Evolutionary conservation across 2,888 invertebrate species (phyloP).

Genomic region (Pegoplata infirma): DNA sequence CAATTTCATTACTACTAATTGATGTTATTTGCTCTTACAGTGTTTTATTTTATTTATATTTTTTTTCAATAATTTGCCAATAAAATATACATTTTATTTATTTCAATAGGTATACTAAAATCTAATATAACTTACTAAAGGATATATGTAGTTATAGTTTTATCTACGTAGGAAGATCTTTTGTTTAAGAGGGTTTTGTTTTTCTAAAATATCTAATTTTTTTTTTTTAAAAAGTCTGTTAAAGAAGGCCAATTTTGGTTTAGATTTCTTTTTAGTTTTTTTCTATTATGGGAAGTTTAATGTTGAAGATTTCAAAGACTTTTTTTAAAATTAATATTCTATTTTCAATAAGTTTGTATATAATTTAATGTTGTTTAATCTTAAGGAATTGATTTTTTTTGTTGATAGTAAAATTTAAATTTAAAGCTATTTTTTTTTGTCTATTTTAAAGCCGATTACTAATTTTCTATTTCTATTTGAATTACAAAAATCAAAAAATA

Average conservation of each 20-base stretch:
- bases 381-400: background rate
- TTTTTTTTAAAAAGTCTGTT: constrained; percentile 38
- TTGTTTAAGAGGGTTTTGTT: background rate
- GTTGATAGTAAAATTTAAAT: background rate
- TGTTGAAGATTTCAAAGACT: constrained; percentile 5
- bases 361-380: background rate
- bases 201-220: constrained; percentile 1
- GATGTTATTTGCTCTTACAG: constrained; percentile 60
- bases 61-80: background rate
- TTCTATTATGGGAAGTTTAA: background rate
- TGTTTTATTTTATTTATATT: constrained; percentile 27
- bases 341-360: background rate
- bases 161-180: constrained; percentile 39
- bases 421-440: constrained; percentile 14
- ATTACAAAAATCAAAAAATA: background rate
- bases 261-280: constrained; percentile 13
- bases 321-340: background rate
- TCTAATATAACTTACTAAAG: background rate
- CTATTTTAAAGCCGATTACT: background rate
- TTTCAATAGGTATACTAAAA: constrained; percentile 18
- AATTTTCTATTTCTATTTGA: background rate
- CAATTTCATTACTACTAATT: constrained; percentile 45
- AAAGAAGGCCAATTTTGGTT: constrained; percentile 59
- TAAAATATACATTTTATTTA: constrained; percentile 5
- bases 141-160: background rate